Base-by-base conservation (phyloP, 2,797 vertebrate species). In the Macroramphosus scolopax region DNA sequence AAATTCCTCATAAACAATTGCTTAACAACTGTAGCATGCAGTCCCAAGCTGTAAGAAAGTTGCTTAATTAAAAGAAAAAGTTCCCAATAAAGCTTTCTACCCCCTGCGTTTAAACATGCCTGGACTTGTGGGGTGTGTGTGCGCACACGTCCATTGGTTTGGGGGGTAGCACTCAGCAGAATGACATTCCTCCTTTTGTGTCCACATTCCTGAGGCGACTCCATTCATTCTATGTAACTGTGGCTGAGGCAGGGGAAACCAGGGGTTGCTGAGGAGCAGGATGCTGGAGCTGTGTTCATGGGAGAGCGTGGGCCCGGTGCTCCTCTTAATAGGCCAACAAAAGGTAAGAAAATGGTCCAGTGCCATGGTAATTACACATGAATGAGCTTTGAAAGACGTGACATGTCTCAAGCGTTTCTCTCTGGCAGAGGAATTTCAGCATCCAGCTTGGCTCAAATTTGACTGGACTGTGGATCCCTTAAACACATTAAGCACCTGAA, bases 121-220 rank as follows among this genome's bases (percentile, higher is more conserved):
- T 66, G 75, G 84, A 77, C 78, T 78, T 85, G 81, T 75, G 56
- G 71, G 63, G 62, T 69, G 74, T 57, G 43, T 50, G 38, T 53
- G 52, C 66, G 62, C 24, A 32, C 22, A 17, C 17, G 48, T 62
- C 53, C 67, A 48, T 76, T 67, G 60, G 77, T 72, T 81, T 47
- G 59, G 44, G 69, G 63, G 64, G 47, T 51, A 66, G 85, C 76
- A 80, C 76, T 87, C 68, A 58, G 72, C 75, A 80, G 82, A 88
- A 87, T 88, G 85, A 78, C 90, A 92, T 91, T 92, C 88, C 85
- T 79, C 53, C 84, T 77, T 88, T 91, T 91, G 87, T 92, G 85
- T 87, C 60, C 73, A 55, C 89, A 91, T 91, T 92, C 89, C 88
- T 84, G 39, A 78, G 83, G 78, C 75, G 64, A 74, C 78, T 83